Evolutionary conservation across 2,888 invertebrate species (phyloP), one percentile per base, ranked within the genome.

Genomic region (Petrolisthes manimaculis): DNA sequence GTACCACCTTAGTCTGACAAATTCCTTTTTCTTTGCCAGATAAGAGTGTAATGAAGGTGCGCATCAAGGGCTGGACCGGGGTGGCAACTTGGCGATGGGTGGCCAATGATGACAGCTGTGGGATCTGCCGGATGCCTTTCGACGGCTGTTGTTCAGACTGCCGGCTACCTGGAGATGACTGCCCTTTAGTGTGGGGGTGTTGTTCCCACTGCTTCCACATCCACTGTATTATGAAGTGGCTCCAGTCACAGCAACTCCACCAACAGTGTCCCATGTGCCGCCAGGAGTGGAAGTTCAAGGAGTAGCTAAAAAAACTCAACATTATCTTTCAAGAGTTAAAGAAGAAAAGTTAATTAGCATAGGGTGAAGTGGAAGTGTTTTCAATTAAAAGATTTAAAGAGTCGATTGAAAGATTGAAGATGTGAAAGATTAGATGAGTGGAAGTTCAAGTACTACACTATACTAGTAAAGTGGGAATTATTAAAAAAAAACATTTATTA

Each of bases 171-270:
- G 99, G 99, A 83, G 99, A 99, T 94, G 98, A 99, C 94, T 99
- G 99, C 93, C 99, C 99, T 18, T 94, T 99, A 93, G 99, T 99
- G 91, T 99, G 98, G 98, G 99, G 99, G 90, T 96, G 97, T 92
- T 99, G 99, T 93, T 97, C 98, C 9, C 99, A 99, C 94, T 99
- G 99, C 94, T 99, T 99, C 94, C 99, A 99, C 94, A 98, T 99
- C 94, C 99, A 99, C 94, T 99, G 99, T 94, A 99, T 99, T 92
- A 97, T 98, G 93, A 99, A 99, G 95, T 99, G 99, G 99, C 95
- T 99, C 83, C 97, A 99, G 93, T 97, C 98, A 24, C 94, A 94
- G 91, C 93, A 94, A 91, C 93, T 93, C 4, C 92, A 93, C 86
- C 93, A 94, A 88, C 94, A 94, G 69, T 95, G 95, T 91, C 95